Evolutionary conservation across 2,113 vertebrate species (phyloP).

Genomic region (Notothenia coriiceps): DNA sequence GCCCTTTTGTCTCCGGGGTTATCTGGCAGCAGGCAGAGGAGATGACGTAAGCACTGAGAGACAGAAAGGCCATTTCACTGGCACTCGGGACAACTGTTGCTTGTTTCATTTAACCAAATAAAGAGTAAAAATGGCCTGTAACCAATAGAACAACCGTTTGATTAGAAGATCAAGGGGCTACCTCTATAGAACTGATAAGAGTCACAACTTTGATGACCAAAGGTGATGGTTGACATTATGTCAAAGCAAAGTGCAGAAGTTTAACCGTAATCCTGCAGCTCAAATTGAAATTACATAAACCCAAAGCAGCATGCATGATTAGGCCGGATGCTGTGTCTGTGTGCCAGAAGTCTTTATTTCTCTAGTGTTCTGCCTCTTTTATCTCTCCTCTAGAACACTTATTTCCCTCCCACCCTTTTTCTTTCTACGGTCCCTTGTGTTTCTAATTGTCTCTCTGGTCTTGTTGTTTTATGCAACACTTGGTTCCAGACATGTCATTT

Average conservation of each 20-base stretch:
- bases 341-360: conserved; percentile 20
- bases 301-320: conserved; percentile 7
- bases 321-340: conserved; percentile 1
- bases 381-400: background rate
- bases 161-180: background rate
- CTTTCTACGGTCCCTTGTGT: background rate
- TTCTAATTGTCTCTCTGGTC: conserved; percentile 1
- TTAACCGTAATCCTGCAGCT: conserved; percentile 13
- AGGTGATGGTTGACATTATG: background rate
- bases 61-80: conserved; percentile 34
- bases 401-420: background rate
- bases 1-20: conserved; percentile 72
- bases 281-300: conserved; percentile 7
- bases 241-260: background rate
- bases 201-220: background rate
- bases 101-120: conserved; percentile 27
- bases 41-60: conserved; percentile 52
- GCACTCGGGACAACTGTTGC: conserved; percentile 11
- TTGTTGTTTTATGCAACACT: conserved; percentile 39
- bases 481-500: conserved; percentile 42
- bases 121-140: background rate
- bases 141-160: background rate
- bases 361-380: conserved; percentile 1
- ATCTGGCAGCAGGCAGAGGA: conserved; percentile 70
- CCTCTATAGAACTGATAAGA: background rate